These are phyloP conservation scores for Argya squamiceps DNA, from an alignment of 2,797 vertebrate species.

Conservation along the genomic window DNA sequence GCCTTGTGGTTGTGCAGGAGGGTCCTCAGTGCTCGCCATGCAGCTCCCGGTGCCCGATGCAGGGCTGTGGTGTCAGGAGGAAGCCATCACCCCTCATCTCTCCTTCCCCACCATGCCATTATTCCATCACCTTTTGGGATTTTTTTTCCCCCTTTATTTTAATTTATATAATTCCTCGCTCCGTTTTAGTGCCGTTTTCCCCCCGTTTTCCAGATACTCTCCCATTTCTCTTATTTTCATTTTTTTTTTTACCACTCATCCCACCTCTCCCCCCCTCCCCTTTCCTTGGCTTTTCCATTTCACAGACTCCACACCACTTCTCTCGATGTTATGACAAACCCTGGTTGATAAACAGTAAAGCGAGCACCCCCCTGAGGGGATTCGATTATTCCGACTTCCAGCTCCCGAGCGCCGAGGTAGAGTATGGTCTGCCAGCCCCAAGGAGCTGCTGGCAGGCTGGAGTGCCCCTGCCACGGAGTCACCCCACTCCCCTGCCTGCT, in stretches of 20 bases:
- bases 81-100: slow-evolving; percentile 58
- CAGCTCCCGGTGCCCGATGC: not conserved
- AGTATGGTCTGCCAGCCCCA: slow-evolving; percentile 75
- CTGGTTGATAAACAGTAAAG: slow-evolving; percentile 99
- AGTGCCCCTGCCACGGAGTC: slow-evolving; percentile 11
- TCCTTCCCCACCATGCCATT: slow-evolving; percentile 35
- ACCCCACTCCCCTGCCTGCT: slow-evolving; percentile 37
- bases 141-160: slow-evolving; percentile 4
- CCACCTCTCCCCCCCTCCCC: not conserved
- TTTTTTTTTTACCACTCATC: not conserved
- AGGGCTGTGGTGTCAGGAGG: not conserved
- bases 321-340: slow-evolving; percentile 99
- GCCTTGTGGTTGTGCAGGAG: fast-evolving
- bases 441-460: not conserved
- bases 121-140: slow-evolving; percentile 58
- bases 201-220: not conserved
- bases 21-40: fast-evolving
- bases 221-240: not conserved
- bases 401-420: slow-evolving; percentile 90
- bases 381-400: slow-evolving; percentile 90
- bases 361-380: slow-evolving; percentile 89
- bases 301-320: slow-evolving; percentile 92
- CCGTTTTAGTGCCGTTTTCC: not conserved
- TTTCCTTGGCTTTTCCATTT: slow-evolving; percentile 76
- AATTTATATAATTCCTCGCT: slow-evolving; percentile 57